Evolutionary conservation across 1,140 invertebrate species (phyloP), one percentile per base, ranked within the genome.

Genomic region (Meloidogyne floridensis): DNA sequence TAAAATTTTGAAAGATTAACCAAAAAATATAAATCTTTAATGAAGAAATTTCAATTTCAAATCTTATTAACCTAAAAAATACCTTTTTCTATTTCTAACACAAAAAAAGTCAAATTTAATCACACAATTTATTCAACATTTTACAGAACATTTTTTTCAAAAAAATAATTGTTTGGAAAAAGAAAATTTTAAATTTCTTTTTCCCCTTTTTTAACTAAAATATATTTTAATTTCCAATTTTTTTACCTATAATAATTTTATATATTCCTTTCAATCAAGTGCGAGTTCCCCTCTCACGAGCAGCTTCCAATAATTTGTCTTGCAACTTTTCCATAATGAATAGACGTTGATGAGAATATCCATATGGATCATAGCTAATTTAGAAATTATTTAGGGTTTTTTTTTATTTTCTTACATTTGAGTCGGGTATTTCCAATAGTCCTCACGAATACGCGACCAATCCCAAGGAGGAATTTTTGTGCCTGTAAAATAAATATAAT

Each of bases 251-350:
- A 65, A 47, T 7, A 32, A 32, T 47, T 47, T 65, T 5, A 65
- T 65, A 65, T 65, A n/a, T 65, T 65, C 5, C 7, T 6, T 5
- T 65, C 59, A 15, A 65, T 18, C 11, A 54, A 54, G 87, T 82
- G 18, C 86, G 71, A n/a, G 86, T 87, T 80, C 86, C 86, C 32
- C 86, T 73, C 74, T 88, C 80, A 82, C 89, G 84, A 32, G 87
- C 87, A n/a, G 87, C 87, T 42, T 87, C 84, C 72, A 88, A 15
- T 87, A 88, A 85, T 73, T 89, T 84, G 72, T 88, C 87, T 72
- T 87, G 86, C 15, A 88, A 85, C 69, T 79, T 78, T 72, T 88
- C 87, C 87, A 88, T 88, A 53, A 88, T 53, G 53, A 80, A 80
- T 18, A 88, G 72, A 32, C 87, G 83, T 20, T 89, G 81, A 32